Evolutionary conservation across 2,888 invertebrate genomes (phyloP).

Genomic region (Chrysina gloriosa): DNA sequence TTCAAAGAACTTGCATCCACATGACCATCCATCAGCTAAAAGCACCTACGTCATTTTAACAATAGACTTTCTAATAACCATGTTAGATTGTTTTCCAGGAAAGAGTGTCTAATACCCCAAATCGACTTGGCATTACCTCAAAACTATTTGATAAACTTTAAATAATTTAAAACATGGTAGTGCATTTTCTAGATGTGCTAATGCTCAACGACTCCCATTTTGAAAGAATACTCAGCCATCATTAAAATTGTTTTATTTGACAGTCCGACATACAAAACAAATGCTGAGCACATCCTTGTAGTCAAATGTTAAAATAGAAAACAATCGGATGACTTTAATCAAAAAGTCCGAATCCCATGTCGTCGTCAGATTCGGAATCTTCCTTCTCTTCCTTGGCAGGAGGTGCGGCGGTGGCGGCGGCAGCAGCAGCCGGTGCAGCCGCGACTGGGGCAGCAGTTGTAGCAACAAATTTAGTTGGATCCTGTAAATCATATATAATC

Average conservation of each 20-base stretch:
- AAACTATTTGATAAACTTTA: too few species aligned
- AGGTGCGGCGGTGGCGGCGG: conserved; percentile 73
- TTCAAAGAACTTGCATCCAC: too few species aligned
- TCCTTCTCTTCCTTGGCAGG: conserved; percentile 84
- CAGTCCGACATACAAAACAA: conserved; percentile 39
- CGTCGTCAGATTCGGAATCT: conserved; percentile 87
- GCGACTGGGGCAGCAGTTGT: conserved; percentile 73
- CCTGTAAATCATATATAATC: conserved; percentile 68
- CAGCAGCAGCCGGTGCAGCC: conserved; percentile 70
- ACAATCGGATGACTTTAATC: conserved; percentile 77
- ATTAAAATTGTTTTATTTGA: conserved; percentile 35
- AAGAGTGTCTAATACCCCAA: too few species aligned
- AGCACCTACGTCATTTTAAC: too few species aligned
- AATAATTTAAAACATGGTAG: too few species aligned
- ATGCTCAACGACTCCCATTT: too few species aligned
- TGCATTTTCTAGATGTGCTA: too few species aligned
- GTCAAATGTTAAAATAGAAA: conserved; percentile 9
- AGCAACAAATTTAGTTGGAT: conserved; percentile 94
- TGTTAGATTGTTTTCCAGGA: too few species aligned
- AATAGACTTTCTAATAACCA: too few species aligned
- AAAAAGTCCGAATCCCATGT: conserved; percentile 98
- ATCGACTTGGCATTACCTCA: too few species aligned
- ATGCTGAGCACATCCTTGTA: conserved; percentile 22
- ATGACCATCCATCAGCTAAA: too few species aligned
- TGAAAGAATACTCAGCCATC: not conserved